Evolutionary conservation across 2,888 invertebrate genomes (phyloP).

Genomic region (Criorhina ranunculi): DNA sequence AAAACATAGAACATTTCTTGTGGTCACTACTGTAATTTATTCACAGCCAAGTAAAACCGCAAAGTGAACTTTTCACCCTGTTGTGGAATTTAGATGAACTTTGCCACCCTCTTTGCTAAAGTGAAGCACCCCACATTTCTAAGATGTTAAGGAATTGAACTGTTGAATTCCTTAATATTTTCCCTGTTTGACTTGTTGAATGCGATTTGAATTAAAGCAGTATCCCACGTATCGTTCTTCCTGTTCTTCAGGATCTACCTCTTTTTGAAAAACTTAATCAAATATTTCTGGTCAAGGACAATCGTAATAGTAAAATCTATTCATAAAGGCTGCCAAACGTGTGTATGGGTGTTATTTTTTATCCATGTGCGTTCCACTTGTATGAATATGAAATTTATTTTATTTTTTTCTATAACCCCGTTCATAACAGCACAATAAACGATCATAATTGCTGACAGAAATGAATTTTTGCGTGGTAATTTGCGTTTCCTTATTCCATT

Average conservation of each 20-base stretch:
- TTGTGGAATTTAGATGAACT: slow-evolving; percentile 73
- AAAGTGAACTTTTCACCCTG: slow-evolving; percentile 31
- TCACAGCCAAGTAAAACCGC: slow-evolving; percentile 21
- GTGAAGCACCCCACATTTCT: slow-evolving; percentile 19
- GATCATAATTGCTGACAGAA: slow-evolving; percentile 9
- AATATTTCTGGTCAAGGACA: too few relatives aligned
- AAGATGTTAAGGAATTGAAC: slow-evolving; percentile 48
- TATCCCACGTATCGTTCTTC: neutral
- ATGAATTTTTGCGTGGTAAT: neutral
- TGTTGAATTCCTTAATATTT: slow-evolving; percentile 62
- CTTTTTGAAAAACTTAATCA: neutral
- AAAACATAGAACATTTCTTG: too few relatives aligned
- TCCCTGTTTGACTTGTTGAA: slow-evolving; percentile 44
- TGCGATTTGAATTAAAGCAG: slow-evolving; percentile 7
- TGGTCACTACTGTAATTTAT: too few relatives aligned
- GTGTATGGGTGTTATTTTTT: neutral
- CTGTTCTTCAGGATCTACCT: neutral
- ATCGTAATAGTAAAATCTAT: neutral
- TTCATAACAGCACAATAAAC: slow-evolving; percentile 16
- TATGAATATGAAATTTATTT: neutral
- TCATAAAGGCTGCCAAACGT: neutral
- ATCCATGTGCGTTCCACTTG: neutral
- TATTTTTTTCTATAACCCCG: neutral
- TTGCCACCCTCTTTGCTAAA: slow-evolving; percentile 36
- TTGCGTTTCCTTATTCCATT: slow-evolving; percentile 17